Conservation (phyloP, 1,140 invertebrate species). For the Euwallacea fornicatus region DNA sequence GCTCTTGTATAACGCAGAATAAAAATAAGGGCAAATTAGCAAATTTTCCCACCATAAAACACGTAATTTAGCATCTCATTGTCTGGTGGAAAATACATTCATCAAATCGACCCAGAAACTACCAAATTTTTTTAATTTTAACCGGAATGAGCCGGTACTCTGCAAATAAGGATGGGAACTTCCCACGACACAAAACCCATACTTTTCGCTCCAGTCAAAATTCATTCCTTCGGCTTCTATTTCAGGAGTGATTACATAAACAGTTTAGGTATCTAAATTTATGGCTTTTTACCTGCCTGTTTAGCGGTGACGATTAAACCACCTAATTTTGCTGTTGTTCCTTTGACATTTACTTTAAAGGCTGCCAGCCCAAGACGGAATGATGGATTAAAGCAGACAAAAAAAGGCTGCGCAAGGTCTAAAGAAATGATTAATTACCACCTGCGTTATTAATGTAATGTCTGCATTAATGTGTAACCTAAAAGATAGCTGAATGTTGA, state of each 20-base stretch:
- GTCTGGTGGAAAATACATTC: no score
- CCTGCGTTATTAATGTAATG: slow-evolving; percentile 9
- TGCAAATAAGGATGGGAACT: no score
- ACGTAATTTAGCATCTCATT: no score
- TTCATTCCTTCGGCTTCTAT: background rate
- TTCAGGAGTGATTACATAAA: background rate
- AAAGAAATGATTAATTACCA: slow-evolving; percentile 9
- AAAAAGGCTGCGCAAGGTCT: background rate
- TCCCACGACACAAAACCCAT: no score
- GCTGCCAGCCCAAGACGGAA: background rate
- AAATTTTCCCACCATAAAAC: no score
- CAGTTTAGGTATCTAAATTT: background rate
- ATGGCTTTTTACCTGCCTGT: background rate
- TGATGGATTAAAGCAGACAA: slow-evolving; percentile 3
- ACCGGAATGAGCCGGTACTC: background rate
- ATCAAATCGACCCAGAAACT: background rate
- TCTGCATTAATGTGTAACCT: slow-evolving; percentile 1
- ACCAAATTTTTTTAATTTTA: background rate
- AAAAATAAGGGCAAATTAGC: no score
- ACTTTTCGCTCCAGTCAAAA: background rate
- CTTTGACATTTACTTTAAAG: background rate
- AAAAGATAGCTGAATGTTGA: background rate
- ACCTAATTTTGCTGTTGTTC: background rate
- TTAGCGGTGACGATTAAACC: background rate
- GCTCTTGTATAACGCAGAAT: no score